phyloP scores from a whole-genome alignment of 2,888 invertebrate genomes.

The Chelonus formosanus region DNA sequence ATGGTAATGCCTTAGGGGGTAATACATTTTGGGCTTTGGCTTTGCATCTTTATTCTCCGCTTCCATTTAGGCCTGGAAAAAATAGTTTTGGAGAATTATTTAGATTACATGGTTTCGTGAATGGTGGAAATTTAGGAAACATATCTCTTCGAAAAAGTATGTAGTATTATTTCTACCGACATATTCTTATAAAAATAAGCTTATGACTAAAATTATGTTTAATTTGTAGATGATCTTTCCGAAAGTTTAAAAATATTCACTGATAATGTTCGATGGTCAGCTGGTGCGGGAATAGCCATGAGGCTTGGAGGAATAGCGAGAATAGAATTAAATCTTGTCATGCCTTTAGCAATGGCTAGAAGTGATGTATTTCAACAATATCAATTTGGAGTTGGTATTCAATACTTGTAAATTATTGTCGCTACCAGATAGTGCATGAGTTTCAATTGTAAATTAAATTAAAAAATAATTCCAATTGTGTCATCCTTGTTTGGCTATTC shows the following conservation, averaged over 20 bases:
- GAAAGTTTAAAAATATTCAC: constrained; percentile 64
- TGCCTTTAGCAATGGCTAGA: constrained; percentile 75
- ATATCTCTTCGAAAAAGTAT: constrained; percentile 37
- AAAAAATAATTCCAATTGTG: neutral
- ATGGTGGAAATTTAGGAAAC: constrained; percentile 82
- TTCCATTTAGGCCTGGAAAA: constrained; percentile 85
- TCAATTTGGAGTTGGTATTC: constrained; percentile 85
- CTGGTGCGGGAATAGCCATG: constrained; percentile 86
- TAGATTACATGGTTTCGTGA: constrained; percentile 88
- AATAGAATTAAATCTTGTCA: constrained; percentile 93
- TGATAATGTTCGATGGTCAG: constrained; percentile 75
- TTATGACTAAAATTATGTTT: too few species aligned
- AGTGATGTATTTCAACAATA: constrained; percentile 78
- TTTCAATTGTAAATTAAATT: constrained; percentile 7
- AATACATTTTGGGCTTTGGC: constrained; percentile 87
- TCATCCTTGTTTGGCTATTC: neutral
- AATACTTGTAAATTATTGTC: constrained; percentile 72
- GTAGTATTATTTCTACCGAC: constrained; percentile 6
- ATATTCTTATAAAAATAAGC: neutral
- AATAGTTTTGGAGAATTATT: constrained; percentile 86
- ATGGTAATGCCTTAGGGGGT: constrained; percentile 80
- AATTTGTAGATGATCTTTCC: constrained; percentile 54
- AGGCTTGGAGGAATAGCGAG: constrained; percentile 86
- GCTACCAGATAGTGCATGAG: constrained; percentile 42
- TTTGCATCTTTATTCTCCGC: constrained; percentile 86